These are phyloP conservation scores for Chelonia mydas DNA, from an alignment of 2,797 vertebrate genomes.

Conservation along the genomic window DNA sequence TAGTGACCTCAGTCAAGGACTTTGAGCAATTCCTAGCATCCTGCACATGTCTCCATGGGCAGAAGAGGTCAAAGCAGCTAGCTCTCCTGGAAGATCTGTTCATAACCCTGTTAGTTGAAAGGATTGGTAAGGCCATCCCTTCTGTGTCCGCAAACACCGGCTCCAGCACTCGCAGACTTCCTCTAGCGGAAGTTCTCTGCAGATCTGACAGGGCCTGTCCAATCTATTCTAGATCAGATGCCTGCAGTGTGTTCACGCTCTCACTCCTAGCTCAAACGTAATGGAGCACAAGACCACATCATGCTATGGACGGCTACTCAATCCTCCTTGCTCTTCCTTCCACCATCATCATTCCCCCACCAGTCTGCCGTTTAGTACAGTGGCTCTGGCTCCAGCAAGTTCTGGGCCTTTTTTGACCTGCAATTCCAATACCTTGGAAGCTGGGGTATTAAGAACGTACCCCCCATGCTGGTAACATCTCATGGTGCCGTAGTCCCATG, in stretches of 20 bases:
- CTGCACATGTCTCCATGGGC: neutral
- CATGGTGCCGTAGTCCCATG: neutral
- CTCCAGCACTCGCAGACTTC: neutral
- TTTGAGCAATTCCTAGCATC: neutral
- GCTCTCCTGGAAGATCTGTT: neutral
- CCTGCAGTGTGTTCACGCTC: neutral
- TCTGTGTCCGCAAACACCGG: neutral
- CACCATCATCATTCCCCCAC: too few relatives aligned
- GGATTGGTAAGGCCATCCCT: neutral
- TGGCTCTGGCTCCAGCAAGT: too few relatives aligned
- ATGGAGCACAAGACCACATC: too few relatives aligned
- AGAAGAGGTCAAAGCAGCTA: neutral
- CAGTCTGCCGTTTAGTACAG: too few relatives aligned
- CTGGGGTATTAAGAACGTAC: too few relatives aligned
- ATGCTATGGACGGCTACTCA: too few relatives aligned
- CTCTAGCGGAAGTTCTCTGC: neutral
- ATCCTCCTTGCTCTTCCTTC: too few relatives aligned
- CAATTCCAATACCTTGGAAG: too few relatives aligned
- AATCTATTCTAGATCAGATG: neutral
- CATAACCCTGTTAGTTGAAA: neutral
- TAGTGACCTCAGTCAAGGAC: neutral
- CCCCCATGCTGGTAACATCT: too few relatives aligned
- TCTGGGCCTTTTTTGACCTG: too few relatives aligned
- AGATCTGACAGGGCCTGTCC: neutral
- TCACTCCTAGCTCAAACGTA: too few relatives aligned